These are phyloP conservation scores for Melinaea marsaeus DNA, from an alignment of 2,888 invertebrate genomes.

Conservation along the genomic window DNA sequence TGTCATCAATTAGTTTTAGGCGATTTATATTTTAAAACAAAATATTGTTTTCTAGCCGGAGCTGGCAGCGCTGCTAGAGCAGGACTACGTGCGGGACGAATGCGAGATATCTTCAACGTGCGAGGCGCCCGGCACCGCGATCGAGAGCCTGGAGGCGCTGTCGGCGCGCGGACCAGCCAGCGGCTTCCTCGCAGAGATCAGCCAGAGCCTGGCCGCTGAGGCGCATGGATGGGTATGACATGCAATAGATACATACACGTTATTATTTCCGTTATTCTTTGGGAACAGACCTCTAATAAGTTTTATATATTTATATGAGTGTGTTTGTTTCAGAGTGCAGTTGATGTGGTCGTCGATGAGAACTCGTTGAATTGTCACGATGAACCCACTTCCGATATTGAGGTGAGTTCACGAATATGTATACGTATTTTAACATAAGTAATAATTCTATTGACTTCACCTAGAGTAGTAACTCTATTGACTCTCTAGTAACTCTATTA, in stretches of 20 bases:
- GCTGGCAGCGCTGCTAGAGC: constrained; percentile 65
- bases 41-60: constrained; percentile 53
- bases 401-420: constrained; percentile 39
- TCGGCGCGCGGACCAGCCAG: constrained; percentile 69
- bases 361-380: constrained; percentile 57
- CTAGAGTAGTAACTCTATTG: no score
- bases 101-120: constrained; percentile 71
- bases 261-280: no score
- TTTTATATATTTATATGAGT: no score
- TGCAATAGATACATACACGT: no score
- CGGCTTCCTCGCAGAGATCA: constrained; percentile 73
- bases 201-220: constrained; percentile 65
- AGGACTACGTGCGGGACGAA: constrained; percentile 65
- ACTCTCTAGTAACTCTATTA: no score
- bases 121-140: constrained; percentile 63
- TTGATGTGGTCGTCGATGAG: constrained; percentile 55
- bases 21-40: no score
- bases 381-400: constrained; percentile 45
- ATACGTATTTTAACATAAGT: no score
- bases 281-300: no score
- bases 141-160: constrained; percentile 73
- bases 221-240: constrained; percentile 57
- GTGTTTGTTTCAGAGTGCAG: constrained; percentile 46
- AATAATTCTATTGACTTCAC: no score
- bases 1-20: no score